Conservation (phyloP, 1,140 invertebrate species). For the Neodiprion virginianus region DNA sequence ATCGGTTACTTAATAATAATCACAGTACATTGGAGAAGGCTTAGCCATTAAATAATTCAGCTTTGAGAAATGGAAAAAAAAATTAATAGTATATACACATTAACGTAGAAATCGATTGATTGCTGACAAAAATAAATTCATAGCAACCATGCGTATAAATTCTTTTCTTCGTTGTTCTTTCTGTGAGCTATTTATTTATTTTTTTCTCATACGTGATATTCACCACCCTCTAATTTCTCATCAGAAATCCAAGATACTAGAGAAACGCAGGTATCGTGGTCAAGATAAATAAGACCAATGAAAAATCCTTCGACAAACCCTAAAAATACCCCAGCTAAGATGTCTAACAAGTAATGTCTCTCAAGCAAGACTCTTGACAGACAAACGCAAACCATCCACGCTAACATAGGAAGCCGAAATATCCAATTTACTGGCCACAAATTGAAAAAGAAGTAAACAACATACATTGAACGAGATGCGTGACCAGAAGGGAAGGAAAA, state of each 20-base stretch:
- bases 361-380: constrained; percentile 81
- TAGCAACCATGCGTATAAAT: no score
- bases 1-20: no score
- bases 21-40: no score
- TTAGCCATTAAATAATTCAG: no score
- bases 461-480: constrained; percentile 82
- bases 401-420: constrained; percentile 68
- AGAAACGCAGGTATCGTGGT: constrained; percentile 57
- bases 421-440: constrained; percentile 69
- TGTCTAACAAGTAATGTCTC: constrained; percentile 89
- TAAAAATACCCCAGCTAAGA: constrained; percentile 76
- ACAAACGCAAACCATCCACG: constrained; percentile 79
- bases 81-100: no score
- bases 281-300: constrained; percentile 73
- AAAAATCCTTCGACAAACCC: constrained; percentile 79
- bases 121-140: no score
- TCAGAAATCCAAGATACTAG: constrained; percentile 64
- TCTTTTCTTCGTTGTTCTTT: no score
- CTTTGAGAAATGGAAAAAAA: no score
- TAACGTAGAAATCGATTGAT: no score
- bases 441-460: constrained; percentile 75
- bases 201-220: constrained; percentile 60
- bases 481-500: constrained; percentile 98
- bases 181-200: no score
- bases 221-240: constrained; percentile 65